A percentile compares a stretch with the other conserved stretches of the same genome.
These are phyloP conservation scores for Leucophenga maculata DNA, from an alignment of 2,888 invertebrate species.

Conservation along the genomic window DNA sequence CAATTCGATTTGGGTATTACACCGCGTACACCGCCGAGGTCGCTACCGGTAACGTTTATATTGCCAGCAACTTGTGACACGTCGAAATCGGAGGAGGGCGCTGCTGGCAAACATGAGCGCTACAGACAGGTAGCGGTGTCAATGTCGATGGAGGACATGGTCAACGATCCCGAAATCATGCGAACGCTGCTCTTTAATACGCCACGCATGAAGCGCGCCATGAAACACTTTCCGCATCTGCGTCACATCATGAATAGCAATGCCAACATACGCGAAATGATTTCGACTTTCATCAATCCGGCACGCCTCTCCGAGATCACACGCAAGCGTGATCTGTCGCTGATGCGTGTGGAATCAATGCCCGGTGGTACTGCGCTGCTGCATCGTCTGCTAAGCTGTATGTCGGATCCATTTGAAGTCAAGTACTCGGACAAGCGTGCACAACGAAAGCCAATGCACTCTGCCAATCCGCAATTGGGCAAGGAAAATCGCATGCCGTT, in stretches of 20 bases:
- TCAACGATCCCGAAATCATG: constrained; percentile 34
- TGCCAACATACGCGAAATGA: constrained; percentile 44
- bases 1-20: no score
- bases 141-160: constrained; percentile 18
- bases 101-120: not conserved
- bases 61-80: not conserved
- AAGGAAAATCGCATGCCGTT: constrained; percentile 45
- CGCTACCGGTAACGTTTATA: no score
- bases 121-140: not conserved
- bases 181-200: constrained; percentile 38
- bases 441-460: not conserved
- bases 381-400: constrained; percentile 9
- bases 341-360: constrained; percentile 46
- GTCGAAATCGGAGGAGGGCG: not conserved
- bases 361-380: constrained; percentile 40
- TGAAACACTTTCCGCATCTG: constrained; percentile 38
- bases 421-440: no score
- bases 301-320: constrained; percentile 44
- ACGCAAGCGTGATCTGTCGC: constrained; percentile 44
- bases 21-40: no score
- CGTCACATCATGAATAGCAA: constrained; percentile 44
- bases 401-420: constrained; percentile 40
- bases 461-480: constrained; percentile 47
- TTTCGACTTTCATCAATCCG: constrained; percentile 37
- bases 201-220: constrained; percentile 32